Base-by-base conservation (phyloP, 2,888 invertebrate species). In the Eupithecia exiguata region DNA sequence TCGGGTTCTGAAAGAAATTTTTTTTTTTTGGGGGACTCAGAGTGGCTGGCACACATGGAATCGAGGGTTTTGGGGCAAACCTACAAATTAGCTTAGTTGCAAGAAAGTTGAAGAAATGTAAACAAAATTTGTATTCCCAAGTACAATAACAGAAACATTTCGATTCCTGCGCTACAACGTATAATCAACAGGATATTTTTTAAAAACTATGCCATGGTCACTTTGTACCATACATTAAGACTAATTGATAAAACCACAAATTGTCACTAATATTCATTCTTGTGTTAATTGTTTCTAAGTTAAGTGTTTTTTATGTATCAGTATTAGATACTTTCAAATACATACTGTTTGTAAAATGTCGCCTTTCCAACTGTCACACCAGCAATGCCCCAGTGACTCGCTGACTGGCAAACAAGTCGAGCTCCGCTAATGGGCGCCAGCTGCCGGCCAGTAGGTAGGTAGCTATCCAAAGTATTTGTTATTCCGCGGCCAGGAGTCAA, bases 401-500 rank as follows among this genome's bases (percentile, higher is more conserved):
- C 62, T 38, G 21, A 66, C 38, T 66, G 40, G 66, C 21, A 65
- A 65, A 65, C 63, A 65, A 65, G 63, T 40, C 14, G 14, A 66
- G 6, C 71, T 58, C 25, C 61, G 61, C 58, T 35, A 69, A 66
- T 63, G 65, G 69, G 66, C 30, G 66, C 7, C 38, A 66, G 36
- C 61, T 36, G 61, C 12, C 40, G 30, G 36, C 46, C 30, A 14
- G 18, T 3, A 2, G 14, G 53, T 30, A n/a, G 7, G 12, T 18
- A 30, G 40, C 12, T 68, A 30, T 30, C 30, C 30, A 36, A 14
- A 65, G 65, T 66, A 40, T 58, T 63, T 46, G 77, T 71, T 70
- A 75, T 72, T 74, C 74, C 53, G 78, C 75, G 76, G 75, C 38
- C 40, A 12, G 40, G 62, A 35, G 14, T 76, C 80, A 80, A 75